These are phyloP conservation scores for Falco novaeseelandiae DNA, from an alignment of 2,797 vertebrate species.

Conservation along the genomic window DNA sequence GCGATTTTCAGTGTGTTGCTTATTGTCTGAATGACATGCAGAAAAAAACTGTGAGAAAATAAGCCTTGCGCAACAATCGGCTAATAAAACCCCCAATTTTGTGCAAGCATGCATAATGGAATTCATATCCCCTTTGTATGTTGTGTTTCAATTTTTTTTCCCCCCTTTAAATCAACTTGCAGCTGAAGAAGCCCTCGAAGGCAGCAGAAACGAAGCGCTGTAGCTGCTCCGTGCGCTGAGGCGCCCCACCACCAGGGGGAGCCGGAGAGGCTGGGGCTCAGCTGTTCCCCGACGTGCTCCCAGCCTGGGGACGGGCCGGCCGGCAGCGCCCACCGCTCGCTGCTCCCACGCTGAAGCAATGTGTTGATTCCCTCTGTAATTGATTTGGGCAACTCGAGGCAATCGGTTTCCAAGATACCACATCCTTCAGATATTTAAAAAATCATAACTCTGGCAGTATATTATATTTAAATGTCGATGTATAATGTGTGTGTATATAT, in stretches of 20 bases:
- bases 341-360: constrained; percentile 33
- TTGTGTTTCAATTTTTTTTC: background rate
- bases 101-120: background rate
- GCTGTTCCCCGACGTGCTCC: background rate
- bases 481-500: background rate
- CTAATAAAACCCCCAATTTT: accelerated
- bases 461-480: constrained; percentile 50
- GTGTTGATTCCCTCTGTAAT: constrained; percentile 69
- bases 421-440: constrained; percentile 68
- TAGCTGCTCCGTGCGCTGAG: background rate
- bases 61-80: background rate
- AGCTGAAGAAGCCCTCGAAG: background rate
- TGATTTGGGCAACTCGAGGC: constrained; percentile 71
- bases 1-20: background rate
- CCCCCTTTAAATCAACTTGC: background rate
- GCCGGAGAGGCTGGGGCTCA: background rate
- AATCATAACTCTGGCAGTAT: background rate
- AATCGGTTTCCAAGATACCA: constrained; percentile 72
- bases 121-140: background rate
- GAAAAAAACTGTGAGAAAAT: background rate
- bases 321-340: background rate
- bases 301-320: background rate
- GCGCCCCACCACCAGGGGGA: background rate
- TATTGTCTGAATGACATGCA: background rate
- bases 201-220: accelerated